Evolutionary conservation across 2,888 invertebrate genomes (phyloP), one percentile per base, ranked within the genome.

Genomic region (Platypus cylindrus): DNA sequence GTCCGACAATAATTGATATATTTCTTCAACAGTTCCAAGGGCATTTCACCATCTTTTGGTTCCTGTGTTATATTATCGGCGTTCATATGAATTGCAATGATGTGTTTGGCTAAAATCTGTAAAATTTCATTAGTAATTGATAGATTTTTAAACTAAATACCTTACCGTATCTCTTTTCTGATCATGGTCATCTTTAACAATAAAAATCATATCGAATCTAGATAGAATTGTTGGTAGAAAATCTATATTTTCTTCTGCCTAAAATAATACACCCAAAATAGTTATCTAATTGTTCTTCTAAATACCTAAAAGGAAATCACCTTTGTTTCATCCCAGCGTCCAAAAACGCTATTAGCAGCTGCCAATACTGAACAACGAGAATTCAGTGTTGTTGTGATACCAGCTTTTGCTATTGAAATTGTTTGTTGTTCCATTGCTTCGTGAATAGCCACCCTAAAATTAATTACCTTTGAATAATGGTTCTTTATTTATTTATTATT

Each of bases 391-490:
- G 98, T 97, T 1, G 97, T 98, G 45, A 99, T 98, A 9, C 97
- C 98, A 40, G 98, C 98, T 69, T 98, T 98, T 2, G 98, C 97
- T 48, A 98, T 94, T 1, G 95, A 97, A 54, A 99, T 99, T 3
- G 98, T 99, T 64, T 99, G 98, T 56, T 98, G 98, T 59, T 98
- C 98, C 98, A 98, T 98, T 15, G 98, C 98, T 66, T 98, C 98
- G 62, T 98, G 98, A 56, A 98, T 99, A 25, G 97, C 97, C 5
- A 98, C 98, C 45, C 97, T 71, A 24, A 34, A 26, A 12, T 26
- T n/a, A 22, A 14, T 8, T 25, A 25, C n/a, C n/a, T n/a, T n/a
- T n/a, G n/a, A n/a, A n/a, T n/a, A n/a, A n/a, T n/a, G n/a, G n/a
- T n/a, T n/a, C n/a, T n/a, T n/a, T n/a, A n/a, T n/a, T n/a, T n/a